Conservation (phyloP, 2,797 vertebrate species). For the Peromyscus eremicus region DNA sequence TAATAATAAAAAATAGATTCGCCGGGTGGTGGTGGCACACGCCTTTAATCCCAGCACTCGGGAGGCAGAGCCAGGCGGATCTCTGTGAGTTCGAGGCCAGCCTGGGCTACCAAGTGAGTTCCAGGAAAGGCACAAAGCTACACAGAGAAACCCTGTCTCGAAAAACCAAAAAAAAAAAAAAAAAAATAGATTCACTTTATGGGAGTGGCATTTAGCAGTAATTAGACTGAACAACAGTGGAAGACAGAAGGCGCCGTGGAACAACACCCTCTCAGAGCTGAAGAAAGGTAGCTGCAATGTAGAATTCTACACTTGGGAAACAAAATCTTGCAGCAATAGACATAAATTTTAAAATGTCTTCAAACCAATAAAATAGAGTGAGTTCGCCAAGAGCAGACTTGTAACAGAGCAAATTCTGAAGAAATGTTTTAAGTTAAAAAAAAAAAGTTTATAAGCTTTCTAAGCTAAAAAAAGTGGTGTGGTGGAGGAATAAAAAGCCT, state of each 20-base stretch:
- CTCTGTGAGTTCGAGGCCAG: too few relatives aligned
- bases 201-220: not conserved
- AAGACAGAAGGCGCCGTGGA: not conserved
- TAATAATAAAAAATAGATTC: not conserved
- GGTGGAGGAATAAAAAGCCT: not conserved
- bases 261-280: not conserved
- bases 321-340: not conserved
- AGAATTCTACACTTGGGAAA: conserved; percentile 12
- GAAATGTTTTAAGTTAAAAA: not conserved
- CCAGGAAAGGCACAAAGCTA: too few relatives aligned
- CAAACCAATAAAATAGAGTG: not conserved
- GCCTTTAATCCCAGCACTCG: too few relatives aligned
- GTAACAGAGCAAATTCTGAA: conserved; percentile 11
- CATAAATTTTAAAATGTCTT: not conserved
- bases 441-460: not conserved
- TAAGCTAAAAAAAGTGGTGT: not conserved
- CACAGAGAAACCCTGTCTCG: too few relatives aligned
- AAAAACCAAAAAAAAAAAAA: too few relatives aligned
- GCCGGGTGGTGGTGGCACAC: too few relatives aligned
- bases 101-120: too few relatives aligned
- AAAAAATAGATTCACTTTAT: not conserved
- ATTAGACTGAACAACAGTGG: not conserved
- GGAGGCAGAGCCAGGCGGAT: too few relatives aligned
- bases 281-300: not conserved
- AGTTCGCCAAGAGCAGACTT: not conserved